Conservation (phyloP, 1,140 invertebrate species). For the Mylabris phalerata region DNA sequence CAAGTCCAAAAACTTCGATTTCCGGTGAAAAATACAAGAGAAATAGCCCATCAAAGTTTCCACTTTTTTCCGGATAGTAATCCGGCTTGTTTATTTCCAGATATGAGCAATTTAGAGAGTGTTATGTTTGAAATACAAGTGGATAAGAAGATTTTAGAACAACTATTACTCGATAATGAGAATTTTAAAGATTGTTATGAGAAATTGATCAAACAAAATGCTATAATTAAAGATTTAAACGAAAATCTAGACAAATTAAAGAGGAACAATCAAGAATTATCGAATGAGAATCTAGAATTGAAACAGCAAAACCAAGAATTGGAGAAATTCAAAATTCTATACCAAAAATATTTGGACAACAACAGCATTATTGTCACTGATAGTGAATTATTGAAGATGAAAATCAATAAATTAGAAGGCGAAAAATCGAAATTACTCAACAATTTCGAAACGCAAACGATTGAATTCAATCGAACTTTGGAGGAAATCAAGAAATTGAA, state of each 20-base stretch:
- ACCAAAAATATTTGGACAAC: background rate
- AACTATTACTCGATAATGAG: conserved; percentile 5
- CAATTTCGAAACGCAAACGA: background rate
- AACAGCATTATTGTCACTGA: background rate
- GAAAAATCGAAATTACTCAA: background rate
- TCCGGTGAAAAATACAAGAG: no score
- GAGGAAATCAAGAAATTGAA: no score
- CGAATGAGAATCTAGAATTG: background rate
- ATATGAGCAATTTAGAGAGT: conserved; percentile 5
- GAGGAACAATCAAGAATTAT: background rate
- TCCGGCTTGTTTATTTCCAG: background rate
- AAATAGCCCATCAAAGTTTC: no score
- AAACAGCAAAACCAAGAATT: background rate
- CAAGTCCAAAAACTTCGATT: no score
- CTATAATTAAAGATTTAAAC: background rate
- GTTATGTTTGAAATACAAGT: conserved; percentile 10
- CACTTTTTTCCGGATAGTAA: no score
- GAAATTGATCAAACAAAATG: background rate
- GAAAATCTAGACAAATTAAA: background rate
- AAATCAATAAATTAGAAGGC: background rate
- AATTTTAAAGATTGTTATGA: conserved; percentile 6
- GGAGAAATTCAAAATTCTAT: background rate
- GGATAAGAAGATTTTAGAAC: conserved; percentile 7
- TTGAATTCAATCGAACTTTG: background rate
- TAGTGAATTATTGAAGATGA: background rate